Percentiles rank a stretch among this genome's conserved stretches.
These are phyloP conservation scores for Macropus fuliginosus DNA, from an alignment of 2,797 vertebrate species.

Conservation along the genomic window DNA sequence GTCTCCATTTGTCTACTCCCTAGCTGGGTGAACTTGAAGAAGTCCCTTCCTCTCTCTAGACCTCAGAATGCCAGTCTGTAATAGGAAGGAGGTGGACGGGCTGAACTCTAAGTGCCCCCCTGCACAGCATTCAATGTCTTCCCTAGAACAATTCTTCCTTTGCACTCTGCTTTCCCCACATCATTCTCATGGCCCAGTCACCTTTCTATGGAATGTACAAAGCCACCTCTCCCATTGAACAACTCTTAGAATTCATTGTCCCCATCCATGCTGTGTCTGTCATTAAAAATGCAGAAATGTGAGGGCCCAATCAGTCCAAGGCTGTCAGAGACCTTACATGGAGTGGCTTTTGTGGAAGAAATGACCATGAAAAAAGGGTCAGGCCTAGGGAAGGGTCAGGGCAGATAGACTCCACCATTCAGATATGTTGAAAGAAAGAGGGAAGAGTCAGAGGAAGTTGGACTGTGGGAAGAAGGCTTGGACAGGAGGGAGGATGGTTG, in stretches of 20 bases:
- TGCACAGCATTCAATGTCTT: background rate
- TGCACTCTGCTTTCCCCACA: background rate
- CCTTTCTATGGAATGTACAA: background rate
- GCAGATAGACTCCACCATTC: slow-evolving; percentile 88
- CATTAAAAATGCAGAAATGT: slow-evolving; percentile 67
- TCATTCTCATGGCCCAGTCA: background rate
- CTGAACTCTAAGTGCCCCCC: background rate
- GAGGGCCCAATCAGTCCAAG: slow-evolving; percentile 82
- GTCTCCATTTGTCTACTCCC: background rate
- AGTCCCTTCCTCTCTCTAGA: background rate
- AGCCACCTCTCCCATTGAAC: background rate
- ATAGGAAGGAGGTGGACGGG: background rate
- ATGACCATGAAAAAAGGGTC: slow-evolving; percentile 88
- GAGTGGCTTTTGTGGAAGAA: slow-evolving; percentile 85
- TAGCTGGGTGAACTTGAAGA: background rate
- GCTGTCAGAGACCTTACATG: slow-evolving; percentile 83
- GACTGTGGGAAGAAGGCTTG: slow-evolving; percentile 86
- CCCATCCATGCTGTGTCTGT: slow-evolving; percentile 70
- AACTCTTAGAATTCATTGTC: background rate
- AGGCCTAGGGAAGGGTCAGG: slow-evolving; percentile 84
- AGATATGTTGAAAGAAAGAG: slow-evolving; percentile 87
- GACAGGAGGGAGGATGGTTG: slow-evolving; percentile 73
- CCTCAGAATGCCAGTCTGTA: background rate
- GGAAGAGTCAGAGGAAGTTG: slow-evolving; percentile 80
- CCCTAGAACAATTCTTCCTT: background rate